phyloP scores from a whole-genome alignment of 1,140 invertebrate species.

The Macrobrachium rosenbergii region DNA sequence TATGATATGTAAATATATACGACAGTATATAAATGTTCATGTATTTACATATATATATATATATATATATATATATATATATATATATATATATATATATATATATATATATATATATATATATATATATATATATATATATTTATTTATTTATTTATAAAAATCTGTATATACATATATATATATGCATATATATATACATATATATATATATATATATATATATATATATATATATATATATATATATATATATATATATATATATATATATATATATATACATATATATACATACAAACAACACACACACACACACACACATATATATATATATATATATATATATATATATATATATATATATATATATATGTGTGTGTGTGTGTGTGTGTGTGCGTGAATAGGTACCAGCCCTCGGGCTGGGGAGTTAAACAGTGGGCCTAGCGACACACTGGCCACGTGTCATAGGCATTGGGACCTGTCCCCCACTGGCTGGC shows the following conservation, averaged over 20 bases:
- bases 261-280: constrained; percentile 10
- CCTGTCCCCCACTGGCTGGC: too few relatives aligned
- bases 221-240: too few relatives aligned
- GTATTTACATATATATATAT: background rate
- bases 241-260: constrained; percentile 17
- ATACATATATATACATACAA: too few relatives aligned
- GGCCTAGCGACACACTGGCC: too few relatives aligned
- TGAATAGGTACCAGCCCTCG: too few relatives aligned
- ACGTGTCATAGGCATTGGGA: too few relatives aligned
- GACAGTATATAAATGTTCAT: background rate
- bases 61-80: background rate
- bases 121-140: constrained; percentile 15
- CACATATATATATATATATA: constrained; percentile 22
- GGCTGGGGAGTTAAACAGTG: too few relatives aligned
- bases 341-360: too few relatives aligned
- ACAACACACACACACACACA: too few relatives aligned
- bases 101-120: background rate
- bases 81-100: background rate
- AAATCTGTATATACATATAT: background rate
- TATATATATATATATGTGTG: too few relatives aligned
- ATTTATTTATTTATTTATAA: background rate
- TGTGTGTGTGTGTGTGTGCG: too few relatives aligned
- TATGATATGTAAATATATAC: background rate
- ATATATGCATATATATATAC: background rate
- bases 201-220: background rate